Base-by-base conservation (phyloP, 2,797 vertebrate genomes). In the Enteromius fasciolatus region DNA sequence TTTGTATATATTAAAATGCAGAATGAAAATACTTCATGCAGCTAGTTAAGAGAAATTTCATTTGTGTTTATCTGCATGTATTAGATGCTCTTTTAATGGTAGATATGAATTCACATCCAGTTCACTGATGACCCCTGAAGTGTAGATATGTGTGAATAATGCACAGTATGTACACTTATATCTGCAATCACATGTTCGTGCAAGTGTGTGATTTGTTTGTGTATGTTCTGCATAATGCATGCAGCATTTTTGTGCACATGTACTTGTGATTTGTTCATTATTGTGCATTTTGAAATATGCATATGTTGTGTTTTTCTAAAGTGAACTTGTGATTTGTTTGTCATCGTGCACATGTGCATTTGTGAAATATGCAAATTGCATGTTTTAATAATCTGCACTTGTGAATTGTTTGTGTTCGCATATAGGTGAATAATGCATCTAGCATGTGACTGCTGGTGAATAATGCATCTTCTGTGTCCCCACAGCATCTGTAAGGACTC, bases 361-460 rank as follows among this genome's bases (percentile, higher is more conserved):
- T 61, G 66, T 69, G 39, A 66, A 33, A 59, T 48, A 67, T 69
- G 52, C 75, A 79, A 79, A 66, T 66, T 67, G 54, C 76, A 68
- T 31, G 59, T 2, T 23, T 74, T n/a, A 15, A 31, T 31, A 33
- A 33, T 59, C 20, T 39, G 54, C n/a, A n/a, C 4, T 61, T 23
- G 33, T 68, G 48, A n/a, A n/a, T 50, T 81, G 25, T 73, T 41
- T 81, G n/a, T 59, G 79, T 72, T 39, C 72, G 79, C 48, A 28
- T 28, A 12, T 28, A 28, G 64, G 67, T 72, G 80, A 54, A 54
- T 59, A 28, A 50, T 68, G 31, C 33, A 82, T 66, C 68, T 17
- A 44, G 41, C 31, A 39, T 77, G 83, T 82, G 78, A 73, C 31
- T 28, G 48, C 79, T 76, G 88, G 33, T 57, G 78, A 66, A 76